Base-by-base conservation (phyloP, 2,797 vertebrate species). In the Alexandromys oeconomus region DNA sequence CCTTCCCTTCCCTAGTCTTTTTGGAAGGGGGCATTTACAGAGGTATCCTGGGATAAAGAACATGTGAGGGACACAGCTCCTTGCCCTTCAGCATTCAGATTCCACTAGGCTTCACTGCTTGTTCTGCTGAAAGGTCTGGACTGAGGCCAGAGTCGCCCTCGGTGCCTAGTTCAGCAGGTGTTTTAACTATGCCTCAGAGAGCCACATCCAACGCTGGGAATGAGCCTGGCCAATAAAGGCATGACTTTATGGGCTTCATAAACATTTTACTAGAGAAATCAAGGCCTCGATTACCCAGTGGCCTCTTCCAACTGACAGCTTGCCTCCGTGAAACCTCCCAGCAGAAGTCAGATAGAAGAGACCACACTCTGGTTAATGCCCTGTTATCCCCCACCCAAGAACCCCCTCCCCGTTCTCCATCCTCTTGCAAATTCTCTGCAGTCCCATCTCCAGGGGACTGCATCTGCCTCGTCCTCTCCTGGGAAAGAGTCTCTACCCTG, bases 211-310 rank as follows among this genome's bases (percentile, higher is more conserved):
- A 98, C 96, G 94, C 94, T 95, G 78, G 86, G 97, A 98, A 98
- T 98, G 98, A 98, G 98, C 98, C 98, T 97, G 98, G 97, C 98
- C 98, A 98, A 99, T 99, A 98, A 99, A 98, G 96, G 94, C 98
- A 98, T 87, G n/a, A 98, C 97, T 99, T 99, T 99, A 99, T 98
- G 97, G 98, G 98, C 98, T 98, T 99, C 98, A 98, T 98, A 98
- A 98, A 98, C 98, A 98, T 99, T 99, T 99, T 98, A 98, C 98
- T 98, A 97, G 98, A 98, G 98, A 98, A 98, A 98, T 97, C 97
- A 98, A 98, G 97, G 97, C 96, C 93, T 97, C 97, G 96, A 98
- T 98, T 98, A 98, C 97, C 77, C 88, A 91, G 92, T n/a, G 92
- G 97, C 98, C 98, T 98, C 97, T 98, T 98, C 98, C 96, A 97